Conservation (phyloP, 2,888 invertebrate species). For the Tenthredo livida region DNA sequence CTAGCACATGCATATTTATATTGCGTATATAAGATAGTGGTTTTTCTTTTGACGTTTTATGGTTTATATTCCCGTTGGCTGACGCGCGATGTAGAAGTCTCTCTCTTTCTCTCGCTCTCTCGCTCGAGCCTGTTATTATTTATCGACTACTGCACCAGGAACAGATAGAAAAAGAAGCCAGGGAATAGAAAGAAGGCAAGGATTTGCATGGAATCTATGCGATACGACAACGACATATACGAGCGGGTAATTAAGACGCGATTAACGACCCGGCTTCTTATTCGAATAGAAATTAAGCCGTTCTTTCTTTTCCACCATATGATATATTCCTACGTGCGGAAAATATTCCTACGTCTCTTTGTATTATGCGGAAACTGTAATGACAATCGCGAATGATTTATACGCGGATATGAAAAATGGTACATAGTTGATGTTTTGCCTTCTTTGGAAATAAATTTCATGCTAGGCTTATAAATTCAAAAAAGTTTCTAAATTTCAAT, state of each 20-base stretch:
- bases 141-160: conserved; percentile 19
- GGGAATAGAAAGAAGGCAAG: conserved; percentile 14
- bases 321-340: not conserved
- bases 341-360: too few relatives aligned
- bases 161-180: conserved; percentile 19
- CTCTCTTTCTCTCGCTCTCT: not conserved
- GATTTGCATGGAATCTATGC: conserved; percentile 44
- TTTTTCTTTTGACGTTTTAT: conserved; percentile 15
- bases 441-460: too few relatives aligned
- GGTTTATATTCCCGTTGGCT: conserved; percentile 1
- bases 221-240: not conserved
- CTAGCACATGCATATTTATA: conserved; percentile 41
- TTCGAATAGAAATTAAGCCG: not conserved
- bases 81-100: not conserved
- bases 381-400: too few relatives aligned
- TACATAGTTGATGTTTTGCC: too few relatives aligned
- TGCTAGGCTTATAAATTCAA: too few relatives aligned
- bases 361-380: too few relatives aligned
- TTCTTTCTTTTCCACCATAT: not conserved
- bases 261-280: conserved; percentile 44
- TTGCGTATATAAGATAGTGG: conserved; percentile 33
- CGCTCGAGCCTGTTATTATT: conserved; percentile 22
- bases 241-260: conserved; percentile 43
- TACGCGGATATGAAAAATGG: too few relatives aligned
- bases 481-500: too few relatives aligned